Percentiles rank a stretch among this genome's conserved stretches.
Evolutionary conservation across 2,888 invertebrate genomes (phyloP).

Genomic region (Nomada fabriciana): DNA sequence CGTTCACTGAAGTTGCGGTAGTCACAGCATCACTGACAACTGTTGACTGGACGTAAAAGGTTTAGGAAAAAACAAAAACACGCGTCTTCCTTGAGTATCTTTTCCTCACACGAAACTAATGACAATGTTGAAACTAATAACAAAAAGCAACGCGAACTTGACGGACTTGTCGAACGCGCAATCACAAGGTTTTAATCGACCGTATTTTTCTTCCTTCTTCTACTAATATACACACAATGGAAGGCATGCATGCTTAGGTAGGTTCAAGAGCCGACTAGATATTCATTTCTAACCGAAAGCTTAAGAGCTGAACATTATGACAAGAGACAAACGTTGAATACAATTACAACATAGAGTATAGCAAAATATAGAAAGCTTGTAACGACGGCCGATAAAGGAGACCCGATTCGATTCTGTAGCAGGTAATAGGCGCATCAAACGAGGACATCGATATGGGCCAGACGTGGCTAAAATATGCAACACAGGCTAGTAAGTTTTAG

Average conservation of each 20-base stretch:
- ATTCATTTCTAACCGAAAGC: slow-evolving; percentile 11
- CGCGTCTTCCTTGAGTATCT: background rate
- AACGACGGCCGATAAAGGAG: slow-evolving; percentile 60
- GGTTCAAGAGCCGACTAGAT: background rate
- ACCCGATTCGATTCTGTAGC: slow-evolving; percentile 71
- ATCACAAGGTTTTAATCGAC: background rate
- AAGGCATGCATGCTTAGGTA: slow-evolving; percentile 16
- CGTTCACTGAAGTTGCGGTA: slow-evolving; percentile 55
- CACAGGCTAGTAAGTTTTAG: slow-evolving; percentile 53
- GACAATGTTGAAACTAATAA: background rate
- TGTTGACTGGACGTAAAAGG: slow-evolving; percentile 70
- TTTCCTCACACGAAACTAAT: background rate
- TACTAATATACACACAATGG: background rate
- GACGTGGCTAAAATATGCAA: slow-evolving; percentile 75
- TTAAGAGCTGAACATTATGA: background rate
- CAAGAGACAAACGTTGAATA: slow-evolving; percentile 6
- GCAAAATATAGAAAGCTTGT: slow-evolving; percentile 23
- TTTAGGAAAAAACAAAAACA: slow-evolving; percentile 3
- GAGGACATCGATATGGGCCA: slow-evolving; percentile 73
- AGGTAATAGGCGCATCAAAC: slow-evolving; percentile 72
- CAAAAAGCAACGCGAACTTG: background rate
- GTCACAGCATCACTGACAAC: slow-evolving; percentile 75
- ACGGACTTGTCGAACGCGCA: slow-evolving; percentile 2
- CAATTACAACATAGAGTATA: slow-evolving; percentile 3
- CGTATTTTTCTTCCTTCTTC: slow-evolving; percentile 1